phyloP scores from a whole-genome alignment of 1,140 invertebrate genomes.

The Sycophaga agraensis region DNA sequence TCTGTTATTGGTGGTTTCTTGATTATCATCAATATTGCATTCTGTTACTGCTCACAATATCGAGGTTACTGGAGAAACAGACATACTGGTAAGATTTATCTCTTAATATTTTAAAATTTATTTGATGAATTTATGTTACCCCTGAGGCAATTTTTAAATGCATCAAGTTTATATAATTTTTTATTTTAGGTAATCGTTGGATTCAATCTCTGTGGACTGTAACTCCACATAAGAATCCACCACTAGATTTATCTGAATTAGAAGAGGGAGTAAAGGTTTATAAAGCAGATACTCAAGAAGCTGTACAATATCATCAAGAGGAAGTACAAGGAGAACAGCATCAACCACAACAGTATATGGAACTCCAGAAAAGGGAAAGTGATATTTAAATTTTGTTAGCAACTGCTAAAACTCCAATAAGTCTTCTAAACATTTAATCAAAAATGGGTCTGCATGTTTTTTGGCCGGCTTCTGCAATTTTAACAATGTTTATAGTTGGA shows the following conservation, averaged over 20 bases:
- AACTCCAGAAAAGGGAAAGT: conserved; percentile 78
- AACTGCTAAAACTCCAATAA: not conserved
- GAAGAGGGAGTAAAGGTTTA: conserved; percentile 52
- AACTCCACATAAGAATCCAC: conserved; percentile 79
- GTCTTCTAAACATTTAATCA: conserved; percentile 4
- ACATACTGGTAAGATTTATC: conserved; percentile 68
- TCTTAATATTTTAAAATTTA: conserved; percentile 3
- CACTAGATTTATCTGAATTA: conserved; percentile 76
- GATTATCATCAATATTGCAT: conserved; percentile 73
- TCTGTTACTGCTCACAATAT: conserved; percentile 78
- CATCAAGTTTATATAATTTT: not conserved
- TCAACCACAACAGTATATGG: conserved; percentile 65
- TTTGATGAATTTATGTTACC: not conserved
- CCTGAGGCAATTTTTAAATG: not conserved
- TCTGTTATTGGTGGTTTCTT: conserved; percentile 69
- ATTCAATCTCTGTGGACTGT: conserved; percentile 79
- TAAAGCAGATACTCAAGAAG: conserved; percentile 34
- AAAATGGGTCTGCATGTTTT: conserved; percentile 70
- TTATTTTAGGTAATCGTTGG: conserved; percentile 73
- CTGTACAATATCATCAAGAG: conserved; percentile 43
- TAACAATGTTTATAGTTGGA: conserved; percentile 72
- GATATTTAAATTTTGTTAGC: conserved; percentile 66
- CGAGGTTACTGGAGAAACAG: conserved; percentile 78
- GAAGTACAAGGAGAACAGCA: conserved; percentile 37
- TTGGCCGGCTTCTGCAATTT: conserved; percentile 70